Conservation (phyloP, 2,797 vertebrate species). For the Cyclura pinguis region DNA sequence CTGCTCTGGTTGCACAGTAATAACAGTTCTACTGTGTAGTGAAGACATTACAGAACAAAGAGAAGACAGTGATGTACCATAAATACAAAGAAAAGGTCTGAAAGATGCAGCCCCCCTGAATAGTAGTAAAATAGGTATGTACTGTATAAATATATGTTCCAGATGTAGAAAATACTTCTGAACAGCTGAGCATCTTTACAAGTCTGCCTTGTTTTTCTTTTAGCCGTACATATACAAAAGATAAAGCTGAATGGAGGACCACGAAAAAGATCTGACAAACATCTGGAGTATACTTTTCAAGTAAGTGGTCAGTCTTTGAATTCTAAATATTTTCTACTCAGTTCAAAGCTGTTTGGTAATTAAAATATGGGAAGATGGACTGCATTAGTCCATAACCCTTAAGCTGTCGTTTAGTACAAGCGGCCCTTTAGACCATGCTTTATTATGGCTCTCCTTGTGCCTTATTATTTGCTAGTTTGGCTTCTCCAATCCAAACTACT, state of each 20-base stretch:
- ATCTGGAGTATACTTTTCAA: slow-evolving; percentile 85
- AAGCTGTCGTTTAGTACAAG: not conserved
- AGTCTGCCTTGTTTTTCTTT: slow-evolving; percentile 66
- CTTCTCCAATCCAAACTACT: too few species aligned
- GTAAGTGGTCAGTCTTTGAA: slow-evolving; percentile 73
- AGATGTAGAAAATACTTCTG: not conserved
- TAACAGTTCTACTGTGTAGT: not conserved
- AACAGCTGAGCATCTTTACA: not conserved
- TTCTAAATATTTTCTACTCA: slow-evolving; percentile 14
- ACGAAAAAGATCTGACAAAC: slow-evolving; percentile 85
- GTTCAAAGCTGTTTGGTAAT: not conserved
- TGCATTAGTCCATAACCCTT: not conserved
- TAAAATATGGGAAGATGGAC: not conserved
- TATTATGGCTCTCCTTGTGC: too few species aligned
- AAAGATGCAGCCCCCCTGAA: not conserved
- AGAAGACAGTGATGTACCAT: not conserved
- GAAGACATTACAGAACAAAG: not conserved
- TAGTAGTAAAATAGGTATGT: not conserved
- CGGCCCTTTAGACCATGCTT: too few species aligned
- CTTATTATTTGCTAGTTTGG: too few species aligned
- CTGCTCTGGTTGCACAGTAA: not conserved
- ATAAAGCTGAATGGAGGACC: slow-evolving; percentile 84
- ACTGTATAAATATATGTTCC: not conserved
- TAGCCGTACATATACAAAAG: slow-evolving; percentile 86
- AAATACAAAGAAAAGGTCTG: not conserved